A percentile compares a stretch with the other conserved stretches of the same genome.
Evolutionary conservation across 2,797 vertebrate species (phyloP).

Genomic region (Lateolabrax maculatus): DNA sequence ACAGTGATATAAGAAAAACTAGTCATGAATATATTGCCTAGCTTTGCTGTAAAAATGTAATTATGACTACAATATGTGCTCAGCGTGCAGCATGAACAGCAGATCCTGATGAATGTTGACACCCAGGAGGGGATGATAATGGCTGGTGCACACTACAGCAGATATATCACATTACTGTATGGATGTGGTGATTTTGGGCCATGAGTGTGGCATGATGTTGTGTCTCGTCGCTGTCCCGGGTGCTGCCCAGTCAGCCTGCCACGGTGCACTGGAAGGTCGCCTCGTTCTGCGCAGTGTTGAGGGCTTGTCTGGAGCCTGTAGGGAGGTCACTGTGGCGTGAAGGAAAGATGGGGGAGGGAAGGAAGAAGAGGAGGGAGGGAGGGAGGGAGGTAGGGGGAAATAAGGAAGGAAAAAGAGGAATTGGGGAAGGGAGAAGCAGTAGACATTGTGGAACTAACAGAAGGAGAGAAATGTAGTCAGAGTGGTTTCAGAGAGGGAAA

Average conservation of each 20-base stretch:
- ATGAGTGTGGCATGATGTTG: conserved; percentile 3
- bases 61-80: neutral
- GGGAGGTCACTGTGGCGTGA: conserved; percentile 69
- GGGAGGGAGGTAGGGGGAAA: neutral
- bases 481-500: neutral
- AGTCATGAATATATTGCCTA: neutral
- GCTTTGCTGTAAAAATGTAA: neutral
- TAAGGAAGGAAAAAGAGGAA: conserved; percentile 2
- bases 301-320: conserved; percentile 57
- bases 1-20: neutral
- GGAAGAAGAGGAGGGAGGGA: neutral
- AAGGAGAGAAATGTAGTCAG: conserved; percentile 19
- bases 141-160: neutral
- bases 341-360: conserved; percentile 50
- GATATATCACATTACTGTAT: conserved; percentile 10
- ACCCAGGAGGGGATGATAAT: conserved; percentile 20
- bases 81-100: conserved; percentile 3
- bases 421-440: neutral
- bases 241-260: conserved; percentile 35
- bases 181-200: conserved; percentile 13
- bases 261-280: conserved; percentile 64
- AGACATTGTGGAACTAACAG: conserved; percentile 15
- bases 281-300: conserved; percentile 39
- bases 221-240: conserved; percentile 13
- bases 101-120: conserved; percentile 18